Evolutionary conservation across 2,797 vertebrate genomes (phyloP), one percentile per base, ranked within the genome.

Genomic region (Dromococcyx pavoninus): DNA sequence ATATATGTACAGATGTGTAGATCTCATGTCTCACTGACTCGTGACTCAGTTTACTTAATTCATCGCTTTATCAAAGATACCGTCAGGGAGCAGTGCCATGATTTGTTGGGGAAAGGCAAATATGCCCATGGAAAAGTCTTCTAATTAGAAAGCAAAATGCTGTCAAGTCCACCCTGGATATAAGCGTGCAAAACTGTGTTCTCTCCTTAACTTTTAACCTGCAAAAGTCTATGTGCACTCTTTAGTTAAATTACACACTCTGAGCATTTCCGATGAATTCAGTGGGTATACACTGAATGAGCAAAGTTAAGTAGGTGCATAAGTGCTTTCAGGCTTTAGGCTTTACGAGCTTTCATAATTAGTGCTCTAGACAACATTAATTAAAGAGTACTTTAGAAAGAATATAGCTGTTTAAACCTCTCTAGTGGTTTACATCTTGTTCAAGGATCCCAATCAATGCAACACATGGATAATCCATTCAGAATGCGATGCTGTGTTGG

Each of bases 311-410:
- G 91, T 81, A 92, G 92, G 96, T 95, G 70, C 89, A 78, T 88
- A 94, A 95, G 89, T 96, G 94, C 81, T 96, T 94, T 62, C 91
- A 94, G 87, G 86, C 94, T 96, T 93, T 94, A 93, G 95, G 92
- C 92, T 93, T 93, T 92, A 86, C 74, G 84, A 92, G 94, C 91
- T 94, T 91, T 92, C 89, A 95, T 96, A 96, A 96, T 95, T 95
- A 96, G 78, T 56, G 80, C 91, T 92, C 56, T 50, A 95, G 92
- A 96, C 93, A 96, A 95, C 94, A 94, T 94, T 94, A 97, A 95
- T 96, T 97, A 95, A 96, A 91, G 79, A 73, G 92, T 67, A 58
- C 92, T 96, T 96, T 94, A 95, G 87, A 46, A 94, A 92, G 88
- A 95, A 94, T 95, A 88, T 88, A 91, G 91, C 82, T 93, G 53